Conservation (phyloP, 2,888 invertebrate species). For the Gerris lacustris region DNA sequence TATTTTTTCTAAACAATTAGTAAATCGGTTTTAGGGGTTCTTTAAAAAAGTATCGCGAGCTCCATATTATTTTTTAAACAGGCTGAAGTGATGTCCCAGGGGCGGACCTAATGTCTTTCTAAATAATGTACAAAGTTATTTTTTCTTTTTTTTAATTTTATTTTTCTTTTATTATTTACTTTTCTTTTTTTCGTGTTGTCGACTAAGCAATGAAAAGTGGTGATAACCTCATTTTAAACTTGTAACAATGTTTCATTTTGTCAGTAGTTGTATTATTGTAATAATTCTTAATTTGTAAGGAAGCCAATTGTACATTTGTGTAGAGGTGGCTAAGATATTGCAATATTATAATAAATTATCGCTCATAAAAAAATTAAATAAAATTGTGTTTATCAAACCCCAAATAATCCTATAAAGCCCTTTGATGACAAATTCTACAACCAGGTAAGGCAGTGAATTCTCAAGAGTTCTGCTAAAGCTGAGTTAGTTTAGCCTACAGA, state of each 20-base stretch:
- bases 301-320: conserved; percentile 14
- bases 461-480: no score
- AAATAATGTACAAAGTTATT: neutral
- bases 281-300: neutral
- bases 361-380: conserved; percentile 5
- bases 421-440: neutral
- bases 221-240: conserved; percentile 30
- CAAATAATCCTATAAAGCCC: neutral
- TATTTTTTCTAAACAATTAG: no score
- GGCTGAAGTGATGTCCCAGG: neutral
- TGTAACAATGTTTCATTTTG: conserved; percentile 29
- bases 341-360: conserved; percentile 15
- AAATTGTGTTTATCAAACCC: neutral
- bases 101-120: neutral
- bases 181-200: conserved; percentile 13
- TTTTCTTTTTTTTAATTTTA: neutral
- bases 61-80: no score
- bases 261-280: conserved; percentile 22
- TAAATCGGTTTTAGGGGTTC: no score
- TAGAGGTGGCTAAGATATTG: conserved; percentile 13
- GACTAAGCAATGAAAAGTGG: conserved; percentile 28
- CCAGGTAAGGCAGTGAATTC: no score
- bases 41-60: no score
- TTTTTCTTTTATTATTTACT: conserved; percentile 8
- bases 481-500: no score